Percentiles rank a stretch among this genome's conserved stretches.
Evolutionary conservation across 2,888 invertebrate genomes (phyloP).

Genomic region (Capitulum mitella): DNA sequence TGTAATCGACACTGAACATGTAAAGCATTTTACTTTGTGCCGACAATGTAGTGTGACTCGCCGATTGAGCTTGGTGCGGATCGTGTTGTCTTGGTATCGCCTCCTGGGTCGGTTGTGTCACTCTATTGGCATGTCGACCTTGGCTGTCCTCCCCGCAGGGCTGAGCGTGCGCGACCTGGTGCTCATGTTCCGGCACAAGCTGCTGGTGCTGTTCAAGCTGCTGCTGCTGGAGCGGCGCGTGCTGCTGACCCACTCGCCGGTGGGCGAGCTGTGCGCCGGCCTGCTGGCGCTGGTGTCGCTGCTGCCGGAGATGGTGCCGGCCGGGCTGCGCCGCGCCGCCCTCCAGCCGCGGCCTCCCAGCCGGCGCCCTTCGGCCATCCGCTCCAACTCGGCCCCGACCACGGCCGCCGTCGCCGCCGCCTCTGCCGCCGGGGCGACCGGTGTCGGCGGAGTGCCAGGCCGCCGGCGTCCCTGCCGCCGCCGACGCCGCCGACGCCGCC

Average conservation of each 20-base stretch:
- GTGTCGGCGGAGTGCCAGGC: not conserved
- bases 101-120: no score
- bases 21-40: no score
- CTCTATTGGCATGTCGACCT: no score
- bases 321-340: constrained; percentile 72
- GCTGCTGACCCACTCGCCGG: constrained; percentile 87
- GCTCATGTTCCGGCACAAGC: constrained; percentile 75
- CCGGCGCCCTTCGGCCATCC: not conserved
- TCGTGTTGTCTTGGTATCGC: no score
- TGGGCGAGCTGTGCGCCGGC: constrained; percentile 72
- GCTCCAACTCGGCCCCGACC: not conserved
- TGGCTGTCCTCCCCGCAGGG: no score
- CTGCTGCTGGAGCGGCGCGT: constrained; percentile 80
- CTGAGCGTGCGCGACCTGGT: constrained; percentile 35
- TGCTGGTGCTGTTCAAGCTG: constrained; percentile 83
- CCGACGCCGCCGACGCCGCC: not conserved
- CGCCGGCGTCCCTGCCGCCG: not conserved
- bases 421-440: not conserved
- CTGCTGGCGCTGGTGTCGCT: constrained; percentile 82
- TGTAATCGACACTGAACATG: no score
- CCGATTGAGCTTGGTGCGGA: no score
- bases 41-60: no score
- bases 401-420: not conserved
- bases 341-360: constrained; percentile 16
- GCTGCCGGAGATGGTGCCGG: constrained; percentile 80